phyloP scores from a whole-genome alignment of 1,140 invertebrate species.

The Neoseiulus cucumeris region DNA sequence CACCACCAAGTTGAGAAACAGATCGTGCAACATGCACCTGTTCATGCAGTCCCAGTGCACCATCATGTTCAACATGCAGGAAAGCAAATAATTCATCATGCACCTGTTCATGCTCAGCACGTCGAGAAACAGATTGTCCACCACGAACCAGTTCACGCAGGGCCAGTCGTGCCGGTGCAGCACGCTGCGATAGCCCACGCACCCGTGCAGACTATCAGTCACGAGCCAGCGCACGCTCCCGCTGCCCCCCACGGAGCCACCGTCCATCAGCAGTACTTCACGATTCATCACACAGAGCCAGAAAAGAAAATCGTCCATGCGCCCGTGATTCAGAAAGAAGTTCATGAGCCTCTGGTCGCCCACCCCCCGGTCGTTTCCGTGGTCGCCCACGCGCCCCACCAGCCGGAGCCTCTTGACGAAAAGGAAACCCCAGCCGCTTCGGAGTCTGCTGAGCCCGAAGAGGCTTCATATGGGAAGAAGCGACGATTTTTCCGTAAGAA shows the following conservation, averaged over 20 bases:
- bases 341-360: not conserved
- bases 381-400: not conserved
- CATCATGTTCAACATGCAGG: too few species aligned
- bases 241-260: not conserved
- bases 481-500: not conserved
- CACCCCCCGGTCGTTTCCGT: not conserved
- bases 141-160: not conserved
- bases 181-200: not conserved
- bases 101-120: not conserved
- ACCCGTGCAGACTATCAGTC: not conserved
- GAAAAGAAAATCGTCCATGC: not conserved
- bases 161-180: not conserved
- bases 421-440: conserved; percentile 6
- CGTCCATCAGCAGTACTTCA: conserved; percentile 5
- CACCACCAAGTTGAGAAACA: not conserved
- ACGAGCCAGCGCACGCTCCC: not conserved
- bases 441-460: not conserved
- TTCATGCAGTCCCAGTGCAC: not conserved
- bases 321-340: not conserved
- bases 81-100: not conserved
- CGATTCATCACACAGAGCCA: not conserved
- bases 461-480: not conserved
- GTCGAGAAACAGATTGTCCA: not conserved
- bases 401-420: not conserved
- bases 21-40: not conserved